Evolutionary conservation across 2,113 vertebrate genomes (phyloP).

Genomic region (Limnothrissa miodon): DNA sequence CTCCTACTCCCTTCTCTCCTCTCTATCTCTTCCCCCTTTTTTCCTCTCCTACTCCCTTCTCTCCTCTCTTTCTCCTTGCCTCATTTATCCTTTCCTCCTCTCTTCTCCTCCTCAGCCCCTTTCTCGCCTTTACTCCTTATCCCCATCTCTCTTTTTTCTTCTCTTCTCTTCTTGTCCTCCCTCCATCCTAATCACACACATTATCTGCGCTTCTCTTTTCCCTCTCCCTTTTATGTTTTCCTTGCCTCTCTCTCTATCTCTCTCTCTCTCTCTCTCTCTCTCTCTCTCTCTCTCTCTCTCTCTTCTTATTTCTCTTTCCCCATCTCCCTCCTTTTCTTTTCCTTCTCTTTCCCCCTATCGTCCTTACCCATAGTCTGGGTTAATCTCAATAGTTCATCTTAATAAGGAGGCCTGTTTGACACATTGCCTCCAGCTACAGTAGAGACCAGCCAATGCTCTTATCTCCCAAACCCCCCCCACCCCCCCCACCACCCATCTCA

Average conservation of each 20-base stretch:
- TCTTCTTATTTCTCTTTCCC: not conserved
- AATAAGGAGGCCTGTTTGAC: conserved; percentile 50
- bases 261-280: not conserved
- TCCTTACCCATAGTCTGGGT: not conserved
- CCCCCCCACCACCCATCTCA: not conserved
- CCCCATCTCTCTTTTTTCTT: not conserved
- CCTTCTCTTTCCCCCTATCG: conserved; percentile 19
- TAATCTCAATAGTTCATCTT: conserved; percentile 49
- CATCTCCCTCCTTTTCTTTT: conserved; percentile 23
- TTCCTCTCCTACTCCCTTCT: no score
- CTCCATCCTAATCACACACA: not conserved
- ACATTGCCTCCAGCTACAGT: conserved; percentile 43
- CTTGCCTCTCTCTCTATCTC: conserved; percentile 27
- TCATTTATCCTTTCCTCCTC: not conserved
- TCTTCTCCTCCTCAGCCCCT: not conserved
- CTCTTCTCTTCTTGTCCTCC: not conserved
- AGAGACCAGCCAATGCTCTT: conserved; percentile 46
- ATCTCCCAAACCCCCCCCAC: conserved; percentile 28
- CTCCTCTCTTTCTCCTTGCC: not conserved
- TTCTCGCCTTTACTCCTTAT: no score
- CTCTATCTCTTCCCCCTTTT: not conserved
- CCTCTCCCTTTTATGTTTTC: not conserved
- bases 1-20: no score
- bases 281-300: conserved; percentile 22
- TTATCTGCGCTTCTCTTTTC: not conserved